Evolutionary conservation across 2,888 invertebrate genomes (phyloP), one percentile per base, ranked within the genome.

Genomic region (Cephus sareptanus): DNA sequence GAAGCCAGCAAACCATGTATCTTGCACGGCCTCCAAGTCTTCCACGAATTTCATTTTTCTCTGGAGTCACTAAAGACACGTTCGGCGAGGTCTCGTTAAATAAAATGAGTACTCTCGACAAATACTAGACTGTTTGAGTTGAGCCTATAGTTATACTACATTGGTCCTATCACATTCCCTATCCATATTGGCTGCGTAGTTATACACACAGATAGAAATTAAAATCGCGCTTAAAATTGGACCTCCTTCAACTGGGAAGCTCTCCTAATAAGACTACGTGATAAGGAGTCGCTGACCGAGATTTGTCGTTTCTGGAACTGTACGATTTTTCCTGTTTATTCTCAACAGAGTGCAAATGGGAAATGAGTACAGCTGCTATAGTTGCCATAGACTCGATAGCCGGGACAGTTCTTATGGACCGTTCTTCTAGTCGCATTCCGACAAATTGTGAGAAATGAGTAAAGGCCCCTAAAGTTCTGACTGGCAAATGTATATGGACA

Each of bases 211-310:
- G 15, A 40, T 4, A 40, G 4, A 15, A 40, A 15, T 15, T 40
- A 15, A 23, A 35, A 12, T 35, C 23, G 23, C 56, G 4, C 2
- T 9, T 56, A 1, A 6, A 23, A 23, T 56, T 56, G 23, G 0
- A 56, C 56, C 56, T 56, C 56, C 56, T 56, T 23, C 56, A 23
- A 23, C 1, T 79, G 40, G 23, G 70, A 35, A 70, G 68, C 75
- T 69, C 79, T 79, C 78, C 79, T 81, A 81, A 83, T 78, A 79
- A 71, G 71, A 33, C 13, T 75, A 76, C 73, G 82, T 75, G 82
- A 80, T 81, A 83, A 83, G 79, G 80, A 81, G 80, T 74, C 56
- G 34, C 75, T 73, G 76, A 81, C 69, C 68, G 78, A 73, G 68
- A 78, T 74, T 78, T 74, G 77, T 80, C 83, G 81, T 84, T 84